Evolutionary conservation across 2,888 invertebrate genomes (phyloP), one percentile per base, ranked within the genome.

Genomic region (Drosophila neutralis): DNA sequence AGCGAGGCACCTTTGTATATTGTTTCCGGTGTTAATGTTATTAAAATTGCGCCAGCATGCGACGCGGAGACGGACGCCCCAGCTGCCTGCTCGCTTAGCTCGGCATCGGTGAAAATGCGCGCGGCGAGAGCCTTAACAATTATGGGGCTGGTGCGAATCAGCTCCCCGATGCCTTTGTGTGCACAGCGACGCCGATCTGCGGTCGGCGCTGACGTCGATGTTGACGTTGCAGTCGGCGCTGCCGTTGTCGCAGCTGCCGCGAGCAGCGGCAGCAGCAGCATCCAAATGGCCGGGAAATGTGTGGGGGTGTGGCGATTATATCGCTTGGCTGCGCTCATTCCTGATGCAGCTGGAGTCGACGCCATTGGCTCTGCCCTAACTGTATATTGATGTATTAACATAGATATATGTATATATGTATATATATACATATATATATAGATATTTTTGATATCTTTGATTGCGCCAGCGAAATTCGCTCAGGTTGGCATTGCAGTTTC

Each of bases 11-110:
- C 93, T 86, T 93, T 93, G 89, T 93, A 93, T 82, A 93, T 91
- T 69, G 93, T 93, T 86, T 92, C 92, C 73, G 93, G 93, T 82
- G 92, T 92, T 90, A 93, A 92, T 87, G 93, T 92, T 87, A 93
- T 93, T 91, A 92, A 91, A 91, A 92, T 89, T 76, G 91, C 83
- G 75, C 88, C 83, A 73, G 73, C 54, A 61, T 64, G 49, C 45
- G 82, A 49, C 15, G 66, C 59, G 38, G 73, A 59, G 66, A 67
- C 56, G 61, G 48, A 27, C n/a, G 62, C 38, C 45, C 60, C 66
- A 54, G 42, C 33, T 2, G 70, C 66, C 48, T 36, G 74, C 53
- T 72, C 65, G 36, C 29, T 45, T 40, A 82, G 59, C 36, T 90
- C 90, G 21, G 87, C 90, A 76, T 92, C 92, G 76, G 88, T 90